These are phyloP conservation scores for Anableps anableps DNA, from an alignment of 2,797 vertebrate species.

Conservation along the genomic window DNA sequence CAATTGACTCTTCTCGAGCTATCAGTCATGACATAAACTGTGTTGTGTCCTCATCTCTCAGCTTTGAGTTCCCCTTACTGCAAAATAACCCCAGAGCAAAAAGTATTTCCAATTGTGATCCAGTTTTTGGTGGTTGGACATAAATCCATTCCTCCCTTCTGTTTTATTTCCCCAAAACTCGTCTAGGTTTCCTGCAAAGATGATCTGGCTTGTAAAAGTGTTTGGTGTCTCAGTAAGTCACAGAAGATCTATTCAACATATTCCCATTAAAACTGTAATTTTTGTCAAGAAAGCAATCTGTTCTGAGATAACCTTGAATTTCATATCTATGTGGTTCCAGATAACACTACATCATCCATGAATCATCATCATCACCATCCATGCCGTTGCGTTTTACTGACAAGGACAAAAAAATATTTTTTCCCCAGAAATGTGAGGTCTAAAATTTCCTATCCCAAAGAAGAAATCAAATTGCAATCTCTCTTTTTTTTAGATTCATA, in stretches of 20 bases:
- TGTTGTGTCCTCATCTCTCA: not conserved
- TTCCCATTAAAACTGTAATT: not conserved
- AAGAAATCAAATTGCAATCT: too few species aligned
- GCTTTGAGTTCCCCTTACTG: not conserved
- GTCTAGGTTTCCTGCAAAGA: too few species aligned
- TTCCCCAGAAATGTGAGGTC: not conserved
- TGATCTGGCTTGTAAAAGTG: not conserved
- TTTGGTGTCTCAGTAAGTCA: not conserved
- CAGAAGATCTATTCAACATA: not conserved
- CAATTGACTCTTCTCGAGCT: not conserved
- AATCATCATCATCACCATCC: too few species aligned
- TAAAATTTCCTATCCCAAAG: not conserved
- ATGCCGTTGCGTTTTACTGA: too few species aligned
- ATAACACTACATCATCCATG: not conserved
- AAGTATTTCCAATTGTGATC: too few species aligned
- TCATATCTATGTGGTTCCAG: not conserved
- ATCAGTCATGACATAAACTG: not conserved
- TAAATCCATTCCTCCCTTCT: too few species aligned
- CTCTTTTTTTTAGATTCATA: not conserved
- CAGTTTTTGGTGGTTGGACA: too few species aligned
- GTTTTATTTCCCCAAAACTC: too few species aligned
- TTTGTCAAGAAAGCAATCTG: not conserved
- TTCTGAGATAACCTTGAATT: not conserved
- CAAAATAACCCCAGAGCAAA: not conserved
- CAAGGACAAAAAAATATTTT: too few species aligned